Evolutionary conservation across 2,888 invertebrate genomes (phyloP).

Genomic region (Erynnis tages): DNA sequence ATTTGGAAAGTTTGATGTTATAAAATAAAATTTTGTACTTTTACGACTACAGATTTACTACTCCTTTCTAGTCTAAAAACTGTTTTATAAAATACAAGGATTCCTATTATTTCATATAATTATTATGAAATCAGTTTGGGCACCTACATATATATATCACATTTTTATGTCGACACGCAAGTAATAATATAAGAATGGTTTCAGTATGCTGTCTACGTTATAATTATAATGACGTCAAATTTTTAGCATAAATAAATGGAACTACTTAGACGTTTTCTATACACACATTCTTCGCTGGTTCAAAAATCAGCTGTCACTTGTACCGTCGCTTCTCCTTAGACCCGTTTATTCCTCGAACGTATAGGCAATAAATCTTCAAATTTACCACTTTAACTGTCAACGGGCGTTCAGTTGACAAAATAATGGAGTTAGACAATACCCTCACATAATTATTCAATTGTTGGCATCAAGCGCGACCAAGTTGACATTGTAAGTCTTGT

Average conservation of each 20-base stretch:
- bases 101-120: too few species aligned
- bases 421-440: slow-evolving; percentile 61
- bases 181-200: too few species aligned
- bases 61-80: background rate
- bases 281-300: background rate
- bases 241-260: too few species aligned
- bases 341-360: slow-evolving; percentile 34
- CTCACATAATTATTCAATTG: slow-evolving; percentile 53
- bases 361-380: slow-evolving; percentile 58
- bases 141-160: too few species aligned
- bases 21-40: background rate
- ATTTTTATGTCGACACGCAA: too few species aligned
- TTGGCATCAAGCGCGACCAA: slow-evolving; percentile 39
- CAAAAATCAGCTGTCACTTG: slow-evolving; percentile 20
- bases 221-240: too few species aligned
- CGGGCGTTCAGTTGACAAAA: slow-evolving; percentile 58
- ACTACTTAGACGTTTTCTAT: background rate
- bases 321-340: slow-evolving; percentile 4
- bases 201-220: too few species aligned
- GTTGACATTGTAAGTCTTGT: slow-evolving; percentile 15
- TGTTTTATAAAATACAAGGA: too few species aligned
- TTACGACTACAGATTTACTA: background rate
- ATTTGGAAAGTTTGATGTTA: slow-evolving; percentile 7
- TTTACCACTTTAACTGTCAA: slow-evolving; percentile 61
- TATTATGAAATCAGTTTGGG: too few species aligned